These are phyloP conservation scores for Crypturellus undulatus DNA, from an alignment of 2,113 vertebrate species.

Conservation along the genomic window DNA sequence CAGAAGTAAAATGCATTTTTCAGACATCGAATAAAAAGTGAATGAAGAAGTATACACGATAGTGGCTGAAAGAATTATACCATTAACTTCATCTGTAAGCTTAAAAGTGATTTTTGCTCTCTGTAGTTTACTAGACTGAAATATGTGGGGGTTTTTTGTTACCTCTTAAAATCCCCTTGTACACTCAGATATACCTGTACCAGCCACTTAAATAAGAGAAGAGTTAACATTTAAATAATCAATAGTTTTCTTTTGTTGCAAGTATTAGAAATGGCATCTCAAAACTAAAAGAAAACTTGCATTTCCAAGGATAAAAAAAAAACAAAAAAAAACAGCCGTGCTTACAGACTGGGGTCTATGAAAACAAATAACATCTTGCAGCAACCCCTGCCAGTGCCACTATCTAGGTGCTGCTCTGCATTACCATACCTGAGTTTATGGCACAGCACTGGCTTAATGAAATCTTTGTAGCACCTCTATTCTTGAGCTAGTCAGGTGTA, in stretches of 20 bases:
- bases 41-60: neutral
- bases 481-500: neutral
- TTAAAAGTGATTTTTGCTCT: neutral
- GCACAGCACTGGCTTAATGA: neutral
- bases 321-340: neutral
- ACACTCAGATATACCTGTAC: neutral
- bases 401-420: neutral
- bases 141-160: neutral
- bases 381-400: neutral
- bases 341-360: neutral
- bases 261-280: neutral
- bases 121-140: neutral
- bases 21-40: neutral
- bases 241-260: neutral
- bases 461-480: neutral
- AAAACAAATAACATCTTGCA: neutral
- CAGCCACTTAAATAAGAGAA: neutral
- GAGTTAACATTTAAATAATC: neutral
- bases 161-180: neutral
- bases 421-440: neutral
- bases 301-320: neutral
- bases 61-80: neutral
- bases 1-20: neutral
- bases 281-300: neutral
- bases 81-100: neutral